Evolutionary conservation across 1,140 invertebrate genomes (phyloP).

Genomic region (Bombus haemorrhoidalis): DNA sequence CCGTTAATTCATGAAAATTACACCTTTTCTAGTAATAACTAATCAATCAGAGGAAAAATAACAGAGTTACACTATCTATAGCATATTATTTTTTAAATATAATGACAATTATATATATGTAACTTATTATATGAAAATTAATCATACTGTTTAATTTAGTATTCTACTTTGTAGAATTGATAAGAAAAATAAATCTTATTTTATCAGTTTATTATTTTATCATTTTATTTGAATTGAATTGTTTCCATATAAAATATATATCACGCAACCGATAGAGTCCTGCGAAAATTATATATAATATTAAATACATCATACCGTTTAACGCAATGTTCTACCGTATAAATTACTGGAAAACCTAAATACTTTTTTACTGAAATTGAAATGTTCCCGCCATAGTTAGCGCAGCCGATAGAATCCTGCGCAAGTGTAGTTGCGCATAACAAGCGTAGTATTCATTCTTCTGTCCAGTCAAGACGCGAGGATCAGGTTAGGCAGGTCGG

Average conservation of each 20-base stretch:
- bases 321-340: background rate
- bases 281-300: background rate
- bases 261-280: background rate
- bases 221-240: too few relatives aligned
- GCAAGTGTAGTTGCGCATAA: constrained; percentile 46
- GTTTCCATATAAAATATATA: too few relatives aligned
- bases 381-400: constrained; percentile 37
- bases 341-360: background rate
- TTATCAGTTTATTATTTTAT: background rate
- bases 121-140: background rate
- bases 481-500: constrained; percentile 68
- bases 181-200: background rate
- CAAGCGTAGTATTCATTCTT: constrained; percentile 30
- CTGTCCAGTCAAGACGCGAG: constrained; percentile 42
- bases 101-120: background rate
- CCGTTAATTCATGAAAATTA: constrained; percentile 64
- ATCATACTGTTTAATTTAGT: background rate
- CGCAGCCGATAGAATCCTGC: constrained; percentile 36
- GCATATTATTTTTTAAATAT: background rate
- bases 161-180: background rate
- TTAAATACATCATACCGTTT: background rate
- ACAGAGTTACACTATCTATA: background rate
- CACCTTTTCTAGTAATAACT: background rate
- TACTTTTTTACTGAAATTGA: background rate
- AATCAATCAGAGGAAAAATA: background rate